A percentile compares a stretch with the other conserved stretches of the same genome.
Conservation (phyloP, 1,140 invertebrate genomes). For the Drosophila serrata region DNA sequence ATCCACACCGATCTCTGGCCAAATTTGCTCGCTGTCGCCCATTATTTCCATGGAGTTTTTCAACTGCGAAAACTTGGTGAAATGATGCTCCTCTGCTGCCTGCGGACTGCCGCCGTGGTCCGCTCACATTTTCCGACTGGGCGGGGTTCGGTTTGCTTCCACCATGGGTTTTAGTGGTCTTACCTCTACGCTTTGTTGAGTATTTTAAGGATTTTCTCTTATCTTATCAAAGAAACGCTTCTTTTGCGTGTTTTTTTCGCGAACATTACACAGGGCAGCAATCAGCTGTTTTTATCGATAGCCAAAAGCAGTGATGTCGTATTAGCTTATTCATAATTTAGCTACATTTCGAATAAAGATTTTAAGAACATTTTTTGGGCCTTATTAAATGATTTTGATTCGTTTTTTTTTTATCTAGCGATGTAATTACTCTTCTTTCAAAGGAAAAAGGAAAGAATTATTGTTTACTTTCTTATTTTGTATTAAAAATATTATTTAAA, state of each 20-base stretch:
- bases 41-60: constrained; percentile 34
- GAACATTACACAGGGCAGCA: constrained; percentile 4
- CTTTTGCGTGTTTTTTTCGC: constrained; percentile 15
- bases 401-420: no score
- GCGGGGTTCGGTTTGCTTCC: constrained; percentile 16
- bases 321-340: neutral
- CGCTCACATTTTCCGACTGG: constrained; percentile 38
- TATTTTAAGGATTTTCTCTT: constrained; percentile 39
- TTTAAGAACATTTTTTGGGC: neutral
- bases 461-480: no score
- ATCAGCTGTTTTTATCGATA: constrained; percentile 28
- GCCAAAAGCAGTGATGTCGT: neutral
- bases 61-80: constrained; percentile 14
- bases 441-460: no score
- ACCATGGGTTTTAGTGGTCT: constrained; percentile 10
- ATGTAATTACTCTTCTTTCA: no score
- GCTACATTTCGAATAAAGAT: neutral
- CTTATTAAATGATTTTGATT: no score
- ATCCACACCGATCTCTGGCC: constrained; percentile 88
- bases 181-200: constrained; percentile 4
- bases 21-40: constrained; percentile 83
- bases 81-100: constrained; percentile 10
- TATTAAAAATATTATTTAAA: no score
- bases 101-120: neutral
- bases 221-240: constrained; percentile 40